Base-by-base conservation (phyloP, 2,888 invertebrate species). In the Tolmerus cingulatus region DNA sequence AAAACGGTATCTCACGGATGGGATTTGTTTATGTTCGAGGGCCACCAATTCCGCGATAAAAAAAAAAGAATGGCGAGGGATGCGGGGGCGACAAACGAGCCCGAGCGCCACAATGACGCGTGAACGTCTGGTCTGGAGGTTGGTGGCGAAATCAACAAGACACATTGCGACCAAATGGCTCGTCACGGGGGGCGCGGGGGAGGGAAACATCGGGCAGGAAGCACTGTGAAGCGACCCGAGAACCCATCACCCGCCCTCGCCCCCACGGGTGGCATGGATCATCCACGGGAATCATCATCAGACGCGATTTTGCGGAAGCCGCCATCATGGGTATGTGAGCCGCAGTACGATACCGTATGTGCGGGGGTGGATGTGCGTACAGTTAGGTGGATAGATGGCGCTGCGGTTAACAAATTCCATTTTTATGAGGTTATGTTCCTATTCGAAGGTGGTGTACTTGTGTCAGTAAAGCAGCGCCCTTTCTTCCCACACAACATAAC, bases 271-370 rank as follows among this genome's bases (percentile, higher is more conserved):
- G 34, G 23, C 81, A 30, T 51, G 23, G 74, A 74, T 40, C 84
- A 84, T 84, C 84, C 74, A 51, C 16, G 40, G 40, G 43, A 84
- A 84, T 84, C 84, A 84, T 74, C 84, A 66, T 84, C 84, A 43
- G 84, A 84, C 74, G 74, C 84, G 84, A 84, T 84, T 81, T 84
- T 84, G 84, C 84, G 84, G 84, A 74, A 74, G 84, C 84, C 84
- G 84, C 84, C 84, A 84, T 84, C 74, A 84, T 84, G 84, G 66
- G 84, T 37, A 84, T 74, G 43, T 40, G 66, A 74, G 16, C 14
- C 43, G 2, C 34, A 46, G 43, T 46, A 66, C 34, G 7, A 12
- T 23, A 16, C 27, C 74, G 74, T 66, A 66, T 66, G 27, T 40
- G 51, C 66, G 37, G 19, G 16, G 37, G 23, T 19, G 34, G 30